Percentiles rank a stretch among this genome's conserved stretches.
These are phyloP conservation scores for Tauraco erythrolophus DNA, from an alignment of 2,113 vertebrate species.

Conservation along the genomic window DNA sequence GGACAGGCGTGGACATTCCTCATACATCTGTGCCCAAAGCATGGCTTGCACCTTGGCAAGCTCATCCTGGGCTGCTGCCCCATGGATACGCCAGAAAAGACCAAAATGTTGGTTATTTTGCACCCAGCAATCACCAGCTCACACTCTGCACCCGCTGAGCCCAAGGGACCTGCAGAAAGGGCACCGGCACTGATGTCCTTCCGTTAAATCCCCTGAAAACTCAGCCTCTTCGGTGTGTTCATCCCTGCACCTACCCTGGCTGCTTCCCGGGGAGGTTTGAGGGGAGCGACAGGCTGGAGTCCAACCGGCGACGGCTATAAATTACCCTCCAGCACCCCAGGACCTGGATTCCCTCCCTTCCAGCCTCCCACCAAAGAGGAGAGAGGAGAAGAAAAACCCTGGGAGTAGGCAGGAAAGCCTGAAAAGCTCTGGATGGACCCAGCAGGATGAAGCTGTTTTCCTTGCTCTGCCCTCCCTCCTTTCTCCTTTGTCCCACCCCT, in stretches of 20 bases:
- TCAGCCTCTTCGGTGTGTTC: background rate
- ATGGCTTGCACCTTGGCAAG: background rate
- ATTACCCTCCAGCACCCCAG: background rate
- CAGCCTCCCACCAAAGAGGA: background rate
- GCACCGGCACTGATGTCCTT: background rate
- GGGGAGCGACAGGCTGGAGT: background rate
- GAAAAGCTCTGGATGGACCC: background rate
- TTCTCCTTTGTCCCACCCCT: background rate
- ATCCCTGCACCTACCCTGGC: background rate
- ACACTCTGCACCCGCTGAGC: background rate
- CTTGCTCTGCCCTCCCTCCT: background rate
- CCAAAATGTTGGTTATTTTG: background rate
- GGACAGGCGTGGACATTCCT: background rate
- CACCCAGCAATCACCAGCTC: background rate
- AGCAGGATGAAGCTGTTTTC: background rate
- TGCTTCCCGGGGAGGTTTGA: fast-evolving
- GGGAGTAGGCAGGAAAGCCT: background rate
- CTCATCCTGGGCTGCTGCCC: background rate
- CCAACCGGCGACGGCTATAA: fast-evolving
- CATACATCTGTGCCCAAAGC: background rate
- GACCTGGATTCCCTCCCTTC: background rate
- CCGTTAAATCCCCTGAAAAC: background rate
- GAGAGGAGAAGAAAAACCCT: background rate
- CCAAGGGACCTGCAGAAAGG: background rate
- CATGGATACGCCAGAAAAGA: background rate